Evolutionary conservation across 2,888 invertebrate species (phyloP).

Genomic region (Tetropium fuscum): DNA sequence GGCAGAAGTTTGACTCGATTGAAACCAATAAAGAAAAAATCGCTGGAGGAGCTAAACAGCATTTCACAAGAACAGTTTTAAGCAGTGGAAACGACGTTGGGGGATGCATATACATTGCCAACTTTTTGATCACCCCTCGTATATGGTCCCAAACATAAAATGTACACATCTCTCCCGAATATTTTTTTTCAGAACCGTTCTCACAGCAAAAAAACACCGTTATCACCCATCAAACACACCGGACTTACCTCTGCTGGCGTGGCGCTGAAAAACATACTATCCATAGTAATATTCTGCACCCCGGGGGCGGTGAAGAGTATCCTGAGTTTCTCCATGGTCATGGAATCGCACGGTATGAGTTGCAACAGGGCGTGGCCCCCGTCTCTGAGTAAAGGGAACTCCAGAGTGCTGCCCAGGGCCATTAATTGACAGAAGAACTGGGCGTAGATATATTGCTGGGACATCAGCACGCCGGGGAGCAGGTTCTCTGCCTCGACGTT

Average conservation of each 20-base stretch:
- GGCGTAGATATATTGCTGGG: conserved; percentile 81
- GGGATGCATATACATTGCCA: too few relatives aligned
- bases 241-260: conserved; percentile 77
- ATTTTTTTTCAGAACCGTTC: too few relatives aligned
- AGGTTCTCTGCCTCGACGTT: conserved; percentile 88
- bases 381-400: conserved; percentile 84
- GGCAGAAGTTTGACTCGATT: too few relatives aligned
- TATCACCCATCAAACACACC: not conserved
- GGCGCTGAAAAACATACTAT: conserved; percentile 76
- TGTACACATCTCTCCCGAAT: too few relatives aligned
- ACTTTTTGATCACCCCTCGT: too few relatives aligned
- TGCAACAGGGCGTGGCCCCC: conserved; percentile 84
- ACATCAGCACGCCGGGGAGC: conserved; percentile 91
- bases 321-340: conserved; percentile 70
- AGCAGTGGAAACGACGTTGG: too few relatives aligned
- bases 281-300: conserved; percentile 68
- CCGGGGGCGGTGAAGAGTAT: conserved; percentile 67
- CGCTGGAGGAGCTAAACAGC: too few relatives aligned
- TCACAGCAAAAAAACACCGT: too few relatives aligned
- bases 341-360: conserved; percentile 79
- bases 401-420: conserved; percentile 86
- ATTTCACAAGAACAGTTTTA: too few relatives aligned
- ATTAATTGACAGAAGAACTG: conserved; percentile 89
- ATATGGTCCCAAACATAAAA: too few relatives aligned
- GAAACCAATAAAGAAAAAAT: too few relatives aligned